phyloP scores from a whole-genome alignment of 2,888 invertebrate species.

The Eupithecia vulgata region DNA sequence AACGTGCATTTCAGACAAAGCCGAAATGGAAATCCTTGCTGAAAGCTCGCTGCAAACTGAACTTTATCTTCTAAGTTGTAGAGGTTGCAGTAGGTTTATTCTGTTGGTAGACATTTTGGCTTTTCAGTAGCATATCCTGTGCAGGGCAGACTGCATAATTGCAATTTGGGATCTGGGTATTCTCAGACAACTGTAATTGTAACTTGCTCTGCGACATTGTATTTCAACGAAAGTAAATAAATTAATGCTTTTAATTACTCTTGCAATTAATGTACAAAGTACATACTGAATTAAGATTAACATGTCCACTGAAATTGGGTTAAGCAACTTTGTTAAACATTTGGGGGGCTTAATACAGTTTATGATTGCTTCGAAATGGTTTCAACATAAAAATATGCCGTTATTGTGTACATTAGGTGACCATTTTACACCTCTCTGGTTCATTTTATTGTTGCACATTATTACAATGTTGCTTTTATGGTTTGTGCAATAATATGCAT shows the following conservation, averaged over 20 bases:
- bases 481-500: not conserved
- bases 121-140: slow-evolving; percentile 59
- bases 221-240: slow-evolving; percentile 33
- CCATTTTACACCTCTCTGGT: slow-evolving; percentile 1
- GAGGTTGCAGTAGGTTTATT: slow-evolving; percentile 47
- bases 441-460: not conserved
- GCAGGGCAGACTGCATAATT: slow-evolving; percentile 75
- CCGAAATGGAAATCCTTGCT: slow-evolving; percentile 70
- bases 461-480: slow-evolving; percentile 1
- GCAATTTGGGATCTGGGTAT: slow-evolving; percentile 60
- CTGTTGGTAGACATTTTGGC: slow-evolving; percentile 51
- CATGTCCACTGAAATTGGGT: slow-evolving; percentile 15
- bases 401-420: not conserved
- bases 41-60: slow-evolving; percentile 57
- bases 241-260: slow-evolving; percentile 28
- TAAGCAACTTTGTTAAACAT: slow-evolving; percentile 18
- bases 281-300: slow-evolving; percentile 22
- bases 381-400: slow-evolving; percentile 8
- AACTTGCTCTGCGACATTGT: slow-evolving; percentile 52
- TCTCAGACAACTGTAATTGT: slow-evolving; percentile 62
- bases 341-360: slow-evolving; percentile 10
- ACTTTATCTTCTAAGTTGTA: slow-evolving; percentile 48
- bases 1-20: slow-evolving; percentile 69
- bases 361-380: slow-evolving; percentile 1
- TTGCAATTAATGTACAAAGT: slow-evolving; percentile 15